phyloP scores from a whole-genome alignment of 2,888 invertebrate genomes.

The Taenaris catops region DNA sequence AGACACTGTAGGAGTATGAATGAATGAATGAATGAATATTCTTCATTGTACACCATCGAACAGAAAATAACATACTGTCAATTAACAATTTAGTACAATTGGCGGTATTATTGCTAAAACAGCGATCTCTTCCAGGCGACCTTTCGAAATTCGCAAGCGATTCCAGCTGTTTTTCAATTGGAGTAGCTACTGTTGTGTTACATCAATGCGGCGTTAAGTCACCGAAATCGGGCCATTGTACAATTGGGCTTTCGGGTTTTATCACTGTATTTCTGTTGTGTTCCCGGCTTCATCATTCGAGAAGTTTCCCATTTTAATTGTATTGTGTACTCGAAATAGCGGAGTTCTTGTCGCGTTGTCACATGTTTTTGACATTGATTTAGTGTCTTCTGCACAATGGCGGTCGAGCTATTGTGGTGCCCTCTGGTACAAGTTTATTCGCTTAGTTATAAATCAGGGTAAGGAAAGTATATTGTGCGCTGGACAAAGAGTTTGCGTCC shows the following conservation, averaged over 20 bases:
- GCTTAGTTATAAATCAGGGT: conserved; percentile 14
- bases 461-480: conserved; percentile 8
- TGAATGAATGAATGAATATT: too few species aligned
- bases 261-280: conserved; percentile 3
- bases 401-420: conserved; percentile 9
- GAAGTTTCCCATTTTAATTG: conserved; percentile 19
- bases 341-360: conserved; percentile 18
- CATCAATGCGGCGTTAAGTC: background rate
- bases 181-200: too few species aligned
- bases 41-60: too few species aligned
- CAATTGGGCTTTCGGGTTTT: background rate
- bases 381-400: conserved; percentile 18
- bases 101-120: too few species aligned
- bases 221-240: conserved; percentile 4
- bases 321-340: conserved; percentile 17
- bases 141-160: too few species aligned
- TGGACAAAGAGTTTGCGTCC: conserved; percentile 3
- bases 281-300: conserved; percentile 7
- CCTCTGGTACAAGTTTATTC: conserved; percentile 19
- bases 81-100: too few species aligned
- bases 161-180: too few species aligned
- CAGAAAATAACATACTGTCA: too few species aligned
- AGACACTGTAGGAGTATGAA: too few species aligned
- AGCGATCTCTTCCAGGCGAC: too few species aligned
- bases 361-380: conserved; percentile 21